Evolutionary conservation across 2,113 vertebrate species (phyloP).

Genomic region (Microtus richardsoni): DNA sequence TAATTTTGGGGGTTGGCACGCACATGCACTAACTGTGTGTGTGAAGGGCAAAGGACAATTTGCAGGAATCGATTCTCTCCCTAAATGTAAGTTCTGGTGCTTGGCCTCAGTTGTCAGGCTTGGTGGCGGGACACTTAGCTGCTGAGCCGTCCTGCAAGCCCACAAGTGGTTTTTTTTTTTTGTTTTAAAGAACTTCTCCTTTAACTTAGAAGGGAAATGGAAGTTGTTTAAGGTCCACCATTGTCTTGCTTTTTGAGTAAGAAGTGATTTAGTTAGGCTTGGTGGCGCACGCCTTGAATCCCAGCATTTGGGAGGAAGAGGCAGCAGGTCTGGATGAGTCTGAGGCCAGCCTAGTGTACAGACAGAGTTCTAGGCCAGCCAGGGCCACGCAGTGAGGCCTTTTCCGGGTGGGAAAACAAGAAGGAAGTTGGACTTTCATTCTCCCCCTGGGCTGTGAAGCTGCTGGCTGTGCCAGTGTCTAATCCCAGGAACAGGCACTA

Average conservation of each 20-base stretch:
- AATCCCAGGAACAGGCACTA: background rate
- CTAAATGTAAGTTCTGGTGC: background rate
- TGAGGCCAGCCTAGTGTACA: background rate
- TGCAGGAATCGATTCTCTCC: background rate
- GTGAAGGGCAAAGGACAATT: background rate
- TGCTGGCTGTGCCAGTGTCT: background rate
- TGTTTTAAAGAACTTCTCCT: background rate
- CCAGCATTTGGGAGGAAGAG: background rate
- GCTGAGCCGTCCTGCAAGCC: background rate
- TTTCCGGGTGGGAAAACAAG: background rate
- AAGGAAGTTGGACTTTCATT: background rate
- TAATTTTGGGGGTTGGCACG: background rate
- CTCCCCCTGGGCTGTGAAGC: background rate
- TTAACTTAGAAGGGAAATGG: background rate
- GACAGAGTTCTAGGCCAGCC: background rate
- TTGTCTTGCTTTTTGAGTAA: background rate
- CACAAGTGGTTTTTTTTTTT: background rate
- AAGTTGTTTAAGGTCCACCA: background rate
- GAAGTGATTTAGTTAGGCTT: background rate
- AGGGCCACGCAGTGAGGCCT: background rate
- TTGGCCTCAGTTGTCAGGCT: no score
- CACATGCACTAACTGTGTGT: no score
- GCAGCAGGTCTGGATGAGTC: background rate
- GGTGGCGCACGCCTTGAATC: background rate
- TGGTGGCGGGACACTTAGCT: background rate